Evolutionary conservation across 2,888 invertebrate species (phyloP), one percentile per base, ranked within the genome.

Genomic region (Gryllus longicercus): DNA sequence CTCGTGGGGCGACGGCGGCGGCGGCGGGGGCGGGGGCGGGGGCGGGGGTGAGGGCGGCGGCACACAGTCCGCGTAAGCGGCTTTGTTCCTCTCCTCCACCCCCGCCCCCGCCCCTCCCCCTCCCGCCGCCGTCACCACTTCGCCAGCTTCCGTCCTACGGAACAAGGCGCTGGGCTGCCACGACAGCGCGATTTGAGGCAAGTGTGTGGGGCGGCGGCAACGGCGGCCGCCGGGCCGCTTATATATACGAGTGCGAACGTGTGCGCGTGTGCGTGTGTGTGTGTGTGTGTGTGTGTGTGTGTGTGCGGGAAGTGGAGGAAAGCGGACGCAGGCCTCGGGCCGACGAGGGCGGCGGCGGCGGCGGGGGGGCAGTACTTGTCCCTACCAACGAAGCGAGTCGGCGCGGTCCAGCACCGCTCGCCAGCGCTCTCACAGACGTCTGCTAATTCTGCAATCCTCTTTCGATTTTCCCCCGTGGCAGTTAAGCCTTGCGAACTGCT

Each of bases 401-500:
- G 38, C 21, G 38, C 38, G 38, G 38, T 38, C 38, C 38, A 38
- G 38, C 8, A 38, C 38, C 38, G 38, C 38, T 0, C 38, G 8
- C 8, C 38, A 0, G 38, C 38, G 38, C 63, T 63, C 63, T 63
- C 63, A n/a, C 63, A 63, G 63, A 63, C 63, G 63, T 63, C 63
- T 63, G 63, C 78, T 79, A 79, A 79, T 79, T 79, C 81, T 77
- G 76, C 80, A 75, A 77, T 79, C 79, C 81, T 75, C 76, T 80
- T 77, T 78, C 77, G 51, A 79, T 79, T 51, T 50, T 75, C 79
- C 63, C 63, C n/a, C 63, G 16, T 18, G 16, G 63, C 63, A 63
- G 63, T 63, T 63, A 63, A 63, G 63, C 63, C 63, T 63, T n/a
- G 63, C 63, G 63, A 63, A 63, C 63, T 63, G 63, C 63, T 63